phyloP scores from a whole-genome alignment of 2,797 vertebrate genomes.

The Sorex maritimensis region DNA sequence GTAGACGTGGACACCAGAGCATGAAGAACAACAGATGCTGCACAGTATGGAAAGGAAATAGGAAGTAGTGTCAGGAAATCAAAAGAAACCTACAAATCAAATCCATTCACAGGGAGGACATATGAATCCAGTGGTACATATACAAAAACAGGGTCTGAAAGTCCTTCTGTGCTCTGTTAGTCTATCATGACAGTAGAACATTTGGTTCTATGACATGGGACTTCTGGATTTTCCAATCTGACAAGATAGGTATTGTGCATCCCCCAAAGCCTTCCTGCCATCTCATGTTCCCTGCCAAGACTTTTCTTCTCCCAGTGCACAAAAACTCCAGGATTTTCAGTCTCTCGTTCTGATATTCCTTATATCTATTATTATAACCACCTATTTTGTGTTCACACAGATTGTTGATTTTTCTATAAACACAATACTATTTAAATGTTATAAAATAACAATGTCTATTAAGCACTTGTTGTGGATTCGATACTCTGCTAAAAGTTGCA shows the following conservation, averaged over 20 bases:
- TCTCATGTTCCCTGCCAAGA: background rate
- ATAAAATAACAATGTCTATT: background rate
- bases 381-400: background rate
- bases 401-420: background rate
- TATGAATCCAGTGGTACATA: background rate
- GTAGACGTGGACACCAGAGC: background rate
- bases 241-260: background rate
- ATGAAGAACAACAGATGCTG: background rate
- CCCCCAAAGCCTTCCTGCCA: background rate
- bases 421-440: background rate
- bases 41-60: background rate
- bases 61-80: background rate
- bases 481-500: background rate
- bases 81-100: background rate
- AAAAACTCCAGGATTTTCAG: background rate
- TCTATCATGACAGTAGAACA: background rate
- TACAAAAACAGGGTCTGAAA: background rate
- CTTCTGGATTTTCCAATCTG: background rate
- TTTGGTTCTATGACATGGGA: background rate
- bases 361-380: background rate
- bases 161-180: background rate
- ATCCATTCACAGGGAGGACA: background rate
- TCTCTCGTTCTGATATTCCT: background rate
- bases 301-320: background rate
- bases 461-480: background rate